Percentiles rank a stretch among this genome's conserved stretches.
Evolutionary conservation across 2,797 vertebrate species (phyloP).

Genomic region (Melanotaenia pygmaea): DNA sequence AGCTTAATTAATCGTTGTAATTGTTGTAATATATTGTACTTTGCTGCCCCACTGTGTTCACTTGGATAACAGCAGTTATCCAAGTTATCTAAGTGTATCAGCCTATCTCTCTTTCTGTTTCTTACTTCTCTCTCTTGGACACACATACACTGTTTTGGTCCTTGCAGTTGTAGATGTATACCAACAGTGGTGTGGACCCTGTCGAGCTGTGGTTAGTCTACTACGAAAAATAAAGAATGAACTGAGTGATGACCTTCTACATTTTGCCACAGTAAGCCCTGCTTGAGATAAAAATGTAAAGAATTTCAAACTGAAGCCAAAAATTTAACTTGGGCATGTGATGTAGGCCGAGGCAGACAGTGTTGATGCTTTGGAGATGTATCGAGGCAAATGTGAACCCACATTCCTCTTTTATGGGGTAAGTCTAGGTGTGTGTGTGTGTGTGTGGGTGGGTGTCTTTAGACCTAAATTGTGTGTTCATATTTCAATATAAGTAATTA

Average conservation of each 20-base stretch:
- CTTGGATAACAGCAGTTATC: conserved; percentile 47
- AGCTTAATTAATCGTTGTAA: not conserved
- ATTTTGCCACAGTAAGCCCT: conserved; percentile 90
- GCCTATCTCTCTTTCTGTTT: not conserved
- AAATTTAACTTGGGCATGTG: not conserved
- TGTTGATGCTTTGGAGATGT: conserved; percentile 88
- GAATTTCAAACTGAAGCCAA: not conserved
- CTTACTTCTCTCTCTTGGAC: not conserved
- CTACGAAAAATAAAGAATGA: conserved; percentile 94
- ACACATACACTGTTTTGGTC: not conserved
- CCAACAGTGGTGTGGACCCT: conserved; percentile 96
- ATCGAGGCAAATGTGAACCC: conserved; percentile 92
- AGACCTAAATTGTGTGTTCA: not conserved
- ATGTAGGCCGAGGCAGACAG: conserved; percentile 90
- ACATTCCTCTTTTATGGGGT: conserved; percentile 93
- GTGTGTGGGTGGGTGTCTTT: conserved; percentile 1
- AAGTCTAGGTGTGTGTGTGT: conserved; percentile 61
- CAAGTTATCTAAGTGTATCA: not conserved
- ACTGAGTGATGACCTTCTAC: conserved; percentile 86
- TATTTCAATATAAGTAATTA: not conserved
- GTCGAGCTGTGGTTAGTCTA: conserved; percentile 89
- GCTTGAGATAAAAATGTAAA: not conserved
- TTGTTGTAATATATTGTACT: conserved; percentile 45
- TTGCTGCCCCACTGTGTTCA: conserved; percentile 74
- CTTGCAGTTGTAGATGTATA: conserved; percentile 90